Evolutionary conservation across 2,113 vertebrate genomes (phyloP).

Genomic region (Nothocercus julius): DNA sequence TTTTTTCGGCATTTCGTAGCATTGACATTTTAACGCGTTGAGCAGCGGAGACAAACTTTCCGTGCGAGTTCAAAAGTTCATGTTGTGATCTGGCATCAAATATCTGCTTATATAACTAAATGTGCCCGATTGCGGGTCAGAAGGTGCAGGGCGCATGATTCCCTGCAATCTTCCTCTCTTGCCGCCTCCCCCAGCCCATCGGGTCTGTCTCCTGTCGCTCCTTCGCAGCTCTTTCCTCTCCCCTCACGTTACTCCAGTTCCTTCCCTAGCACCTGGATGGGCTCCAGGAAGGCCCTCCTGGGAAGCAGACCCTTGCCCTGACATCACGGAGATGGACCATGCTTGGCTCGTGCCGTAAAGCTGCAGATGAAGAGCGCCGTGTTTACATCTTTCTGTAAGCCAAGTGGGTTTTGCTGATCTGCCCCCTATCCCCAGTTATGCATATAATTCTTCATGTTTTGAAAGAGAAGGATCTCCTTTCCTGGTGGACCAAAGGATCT

Average conservation of each 20-base stretch:
- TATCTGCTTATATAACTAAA: not conserved
- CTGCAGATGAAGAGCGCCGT: not conserved
- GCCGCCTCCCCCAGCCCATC: not conserved
- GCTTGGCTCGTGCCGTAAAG: not conserved
- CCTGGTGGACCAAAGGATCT: not conserved
- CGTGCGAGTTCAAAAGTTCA: constrained; percentile 16
- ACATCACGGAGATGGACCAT: not conserved
- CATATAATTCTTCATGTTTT: not conserved
- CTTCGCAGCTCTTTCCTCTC: not conserved
- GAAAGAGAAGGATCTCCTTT: not conserved
- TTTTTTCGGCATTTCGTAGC: constrained; percentile 15
- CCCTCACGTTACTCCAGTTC: not conserved
- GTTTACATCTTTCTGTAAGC: not conserved
- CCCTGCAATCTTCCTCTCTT: not conserved
- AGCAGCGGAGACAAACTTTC: not conserved
- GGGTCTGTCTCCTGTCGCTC: not conserved
- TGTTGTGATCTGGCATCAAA: not conserved
- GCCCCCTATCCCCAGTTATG: not conserved
- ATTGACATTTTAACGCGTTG: not conserved
- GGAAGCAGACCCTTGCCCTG: not conserved
- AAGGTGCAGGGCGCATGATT: not conserved
- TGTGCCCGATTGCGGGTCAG: not conserved
- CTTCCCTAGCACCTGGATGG: not conserved
- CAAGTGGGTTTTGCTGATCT: not conserved
- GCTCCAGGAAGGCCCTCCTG: not conserved